These are phyloP conservation scores for Melanophora roralis DNA, from an alignment of 2,888 invertebrate species.

Conservation along the genomic window DNA sequence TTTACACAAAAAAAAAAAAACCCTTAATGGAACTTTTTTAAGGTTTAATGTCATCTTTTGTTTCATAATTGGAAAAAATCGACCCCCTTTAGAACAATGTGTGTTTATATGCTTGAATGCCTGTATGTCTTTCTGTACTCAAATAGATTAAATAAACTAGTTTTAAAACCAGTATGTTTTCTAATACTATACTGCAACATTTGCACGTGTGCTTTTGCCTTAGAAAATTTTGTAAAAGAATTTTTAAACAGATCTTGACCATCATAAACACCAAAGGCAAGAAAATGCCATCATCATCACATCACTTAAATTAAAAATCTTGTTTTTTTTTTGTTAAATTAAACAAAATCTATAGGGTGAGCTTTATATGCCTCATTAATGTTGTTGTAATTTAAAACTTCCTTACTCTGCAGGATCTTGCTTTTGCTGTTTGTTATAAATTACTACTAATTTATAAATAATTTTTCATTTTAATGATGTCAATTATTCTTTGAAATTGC, in stretches of 20 bases:
- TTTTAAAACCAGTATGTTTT: constrained; percentile 31
- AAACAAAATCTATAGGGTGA: constrained; percentile 30
- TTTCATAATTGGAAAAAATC: constrained; percentile 17
- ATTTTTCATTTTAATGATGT: constrained; percentile 67
- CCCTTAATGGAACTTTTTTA: neutral
- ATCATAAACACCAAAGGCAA: neutral
- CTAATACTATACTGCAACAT: neutral
- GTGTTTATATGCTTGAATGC: too few species aligned
- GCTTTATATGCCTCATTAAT: constrained; percentile 4
- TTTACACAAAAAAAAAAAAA: neutral
- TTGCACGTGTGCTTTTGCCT: constrained; percentile 46
- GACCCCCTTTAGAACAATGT: constrained; percentile 43
- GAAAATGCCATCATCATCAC: constrained; percentile 1
- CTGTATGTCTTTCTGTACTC: too few species aligned
- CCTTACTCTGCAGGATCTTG: constrained; percentile 42
- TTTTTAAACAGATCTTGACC: constrained; percentile 30
- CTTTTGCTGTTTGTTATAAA: constrained; percentile 64
- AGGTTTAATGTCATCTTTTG: neutral
- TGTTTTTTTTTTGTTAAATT: constrained; percentile 25
- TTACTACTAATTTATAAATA: constrained; percentile 70
- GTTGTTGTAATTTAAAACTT: neutral
- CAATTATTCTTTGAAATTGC: constrained; percentile 52
- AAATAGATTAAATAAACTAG: constrained; percentile 36
- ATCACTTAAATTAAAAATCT: constrained; percentile 38
- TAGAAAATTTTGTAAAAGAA: neutral